Evolutionary conservation across 1,140 invertebrate genomes (phyloP), one percentile per base, ranked within the genome.

Genomic region (Diorhabda sublineata): DNA sequence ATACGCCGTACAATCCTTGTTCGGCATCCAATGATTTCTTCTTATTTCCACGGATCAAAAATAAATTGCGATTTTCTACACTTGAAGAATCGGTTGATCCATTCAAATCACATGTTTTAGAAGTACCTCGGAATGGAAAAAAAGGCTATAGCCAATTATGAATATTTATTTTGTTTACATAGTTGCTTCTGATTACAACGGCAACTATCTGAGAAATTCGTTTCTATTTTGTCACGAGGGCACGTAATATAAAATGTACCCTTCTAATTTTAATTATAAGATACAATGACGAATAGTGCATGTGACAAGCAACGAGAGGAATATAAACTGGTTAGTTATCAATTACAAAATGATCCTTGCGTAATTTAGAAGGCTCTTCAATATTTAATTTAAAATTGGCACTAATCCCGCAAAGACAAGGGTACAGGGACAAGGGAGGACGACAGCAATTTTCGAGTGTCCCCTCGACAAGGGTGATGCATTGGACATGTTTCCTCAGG

Each of bases 381-480:
- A 70, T 73, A 70, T 73, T 73, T 73, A 70, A 73, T 73, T 73
- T 69, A 61, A 45, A 56, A 58, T 62, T 64, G 60, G 52, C 42
- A 45, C 56, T 70, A 72, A 72, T 72, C 62, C 66, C 68, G 66
- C 71, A 72, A 62, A 58, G 69, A 56, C 11, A 68, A 62, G 65
- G 67, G 44, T 26, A 67, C 57, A 52, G 64, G 66, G 63, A 66
- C 52, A 70, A 63, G 70, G 63, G 68, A 67, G 26, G 60, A 64
- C 69, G 67, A 3, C 71, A 58, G 67, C 67, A 73, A 73, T 73
- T 71, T 73, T 73, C 60, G 68, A 73, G 67, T 73, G 72, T 73
- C 72, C 72, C 72, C 69, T 71, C 61, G 69, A 70, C 63, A 60
- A 73, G 72, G 72, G 72, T 73, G 72, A 73, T 73, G 69, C 71